Conservation (phyloP, 2,113 vertebrate genomes). For the Apaloderma vittatum region DNA sequence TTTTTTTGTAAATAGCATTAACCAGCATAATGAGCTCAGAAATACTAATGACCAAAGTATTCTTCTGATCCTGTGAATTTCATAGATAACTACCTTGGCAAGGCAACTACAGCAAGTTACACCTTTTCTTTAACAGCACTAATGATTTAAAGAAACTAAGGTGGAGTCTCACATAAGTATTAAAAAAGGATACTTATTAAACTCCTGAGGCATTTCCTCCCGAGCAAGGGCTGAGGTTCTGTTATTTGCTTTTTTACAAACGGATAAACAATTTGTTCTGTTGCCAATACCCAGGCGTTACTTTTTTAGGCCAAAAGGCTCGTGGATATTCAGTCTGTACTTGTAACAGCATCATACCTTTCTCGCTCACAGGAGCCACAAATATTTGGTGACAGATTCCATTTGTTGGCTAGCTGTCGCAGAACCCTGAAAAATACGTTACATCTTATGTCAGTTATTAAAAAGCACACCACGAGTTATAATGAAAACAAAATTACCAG, state of each 20-base stretch:
- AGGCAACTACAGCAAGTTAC: not conserved
- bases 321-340: not conserved
- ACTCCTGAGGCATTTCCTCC: not conserved
- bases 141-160: not conserved
- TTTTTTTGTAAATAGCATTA: not conserved
- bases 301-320: not conserved
- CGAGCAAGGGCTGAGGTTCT: not conserved
- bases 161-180: not conserved
- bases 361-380: conserved; percentile 35
- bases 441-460: conserved; percentile 71
- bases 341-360: not conserved
- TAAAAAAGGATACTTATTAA: not conserved
- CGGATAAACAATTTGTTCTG: not conserved
- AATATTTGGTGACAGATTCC: conserved; percentile 64
- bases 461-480: conserved; percentile 70
- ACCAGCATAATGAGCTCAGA: not conserved
- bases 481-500: conserved; percentile 78
- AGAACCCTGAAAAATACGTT: conserved; percentile 66
- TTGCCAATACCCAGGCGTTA: not conserved
- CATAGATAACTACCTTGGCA: not conserved
- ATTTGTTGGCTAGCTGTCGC: conserved; percentile 38
- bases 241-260: not conserved
- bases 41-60: not conserved
- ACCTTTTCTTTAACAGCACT: not conserved
- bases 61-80: not conserved